A percentile compares a stretch with the other conserved stretches of the same genome.
These are phyloP conservation scores for Lateolabrax maculatus DNA, from an alignment of 2,797 vertebrate species.

Conservation along the genomic window DNA sequence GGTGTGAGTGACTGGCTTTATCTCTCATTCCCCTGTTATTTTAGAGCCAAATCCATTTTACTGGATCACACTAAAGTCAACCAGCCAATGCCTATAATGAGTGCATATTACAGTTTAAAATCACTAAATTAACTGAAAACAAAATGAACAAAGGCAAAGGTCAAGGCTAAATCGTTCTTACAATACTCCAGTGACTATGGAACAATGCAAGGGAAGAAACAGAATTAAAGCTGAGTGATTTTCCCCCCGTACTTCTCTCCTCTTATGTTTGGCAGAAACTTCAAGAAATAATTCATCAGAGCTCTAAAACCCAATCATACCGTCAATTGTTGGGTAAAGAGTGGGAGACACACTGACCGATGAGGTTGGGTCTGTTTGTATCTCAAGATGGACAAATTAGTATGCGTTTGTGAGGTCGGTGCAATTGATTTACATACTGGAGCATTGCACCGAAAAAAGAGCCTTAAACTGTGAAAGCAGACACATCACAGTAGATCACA, in stretches of 20 bases:
- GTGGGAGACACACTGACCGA: not conserved
- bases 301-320: conserved; percentile 7
- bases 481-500: conserved; percentile 38
- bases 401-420: not conserved
- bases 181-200: not conserved
- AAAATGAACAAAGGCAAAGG: not conserved
- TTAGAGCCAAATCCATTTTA: not conserved
- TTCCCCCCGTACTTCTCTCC: not conserved
- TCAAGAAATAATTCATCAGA: not conserved
- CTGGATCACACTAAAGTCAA: conserved; percentile 14
- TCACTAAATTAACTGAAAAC: not conserved
- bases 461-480: not conserved
- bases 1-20: not conserved
- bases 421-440: conserved; percentile 16
- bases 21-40: not conserved
- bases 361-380: not conserved
- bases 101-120: conserved; percentile 13
- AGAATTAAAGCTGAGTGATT: not conserved
- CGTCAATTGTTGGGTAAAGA: conserved; percentile 10
- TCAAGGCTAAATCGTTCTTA: not conserved
- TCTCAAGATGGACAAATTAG: conserved; percentile 1
- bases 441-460: not conserved
- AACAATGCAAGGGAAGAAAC: not conserved
- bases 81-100: conserved; percentile 12
- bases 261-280: not conserved